Evolutionary conservation across 1,140 invertebrate species (phyloP).

Genomic region (Chymomyza costata): DNA sequence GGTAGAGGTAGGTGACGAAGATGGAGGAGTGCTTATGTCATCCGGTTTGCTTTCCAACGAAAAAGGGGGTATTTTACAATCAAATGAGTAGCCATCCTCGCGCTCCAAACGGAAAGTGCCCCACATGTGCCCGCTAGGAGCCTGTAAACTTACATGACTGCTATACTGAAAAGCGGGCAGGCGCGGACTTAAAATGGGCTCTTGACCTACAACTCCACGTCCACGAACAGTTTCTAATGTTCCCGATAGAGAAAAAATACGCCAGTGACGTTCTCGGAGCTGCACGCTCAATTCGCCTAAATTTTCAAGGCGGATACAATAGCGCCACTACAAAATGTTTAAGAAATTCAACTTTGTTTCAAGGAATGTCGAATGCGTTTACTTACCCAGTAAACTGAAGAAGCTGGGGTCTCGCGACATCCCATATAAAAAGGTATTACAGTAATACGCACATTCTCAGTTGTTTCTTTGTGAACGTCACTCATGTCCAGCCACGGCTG

Average conservation of each 20-base stretch:
- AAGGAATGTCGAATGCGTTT: background rate
- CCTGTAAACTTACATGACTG: conserved; percentile 96
- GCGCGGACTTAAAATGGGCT: conserved; percentile 90
- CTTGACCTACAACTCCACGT: conserved; percentile 95
- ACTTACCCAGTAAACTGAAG: conserved; percentile 93
- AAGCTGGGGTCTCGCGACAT: conserved; percentile 90
- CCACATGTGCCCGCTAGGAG: conserved; percentile 99
- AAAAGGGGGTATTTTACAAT: conserved; percentile 97
- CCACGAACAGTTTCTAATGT: conserved; percentile 96
- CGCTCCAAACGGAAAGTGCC: conserved; percentile 97
- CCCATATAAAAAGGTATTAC: conserved; percentile 95
- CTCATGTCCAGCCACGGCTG: conserved; percentile 97
- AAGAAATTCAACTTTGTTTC: background rate
- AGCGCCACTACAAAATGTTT: conserved; percentile 87
- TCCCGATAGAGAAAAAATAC: conserved; percentile 95
- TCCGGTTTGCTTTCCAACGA: conserved; percentile 95
- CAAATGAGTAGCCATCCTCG: conserved; percentile 96
- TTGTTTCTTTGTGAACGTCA: conserved; percentile 98
- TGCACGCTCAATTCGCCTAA: conserved; percentile 92
- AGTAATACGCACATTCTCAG: conserved; percentile 95
- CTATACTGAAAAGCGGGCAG: conserved; percentile 98
- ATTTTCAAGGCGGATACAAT: conserved; percentile 97
- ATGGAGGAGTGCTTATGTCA: conserved; percentile 76
- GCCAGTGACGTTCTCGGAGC: conserved; percentile 95
- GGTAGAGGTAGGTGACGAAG: conserved; percentile 15